Base-by-base conservation (phyloP, 2,888 invertebrate genomes). In the Automeris io region DNA sequence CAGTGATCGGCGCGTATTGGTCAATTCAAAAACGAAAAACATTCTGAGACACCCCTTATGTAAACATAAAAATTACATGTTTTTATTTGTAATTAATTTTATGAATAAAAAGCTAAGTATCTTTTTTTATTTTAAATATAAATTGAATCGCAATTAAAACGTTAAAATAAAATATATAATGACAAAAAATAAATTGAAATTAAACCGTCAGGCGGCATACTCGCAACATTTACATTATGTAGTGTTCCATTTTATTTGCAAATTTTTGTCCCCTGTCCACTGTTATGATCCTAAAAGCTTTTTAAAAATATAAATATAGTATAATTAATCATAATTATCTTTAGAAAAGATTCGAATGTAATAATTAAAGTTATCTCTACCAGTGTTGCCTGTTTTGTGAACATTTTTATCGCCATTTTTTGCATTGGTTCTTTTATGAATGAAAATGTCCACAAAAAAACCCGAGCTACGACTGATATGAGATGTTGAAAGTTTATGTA, bases 371-470 rank as follows among this genome's bases (percentile, higher is more conserved):
- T 50, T 52, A 52, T 43, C 53, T 45, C 44, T 41, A 35, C 49
- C 40, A 49, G 57, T 59, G 56, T 62, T 63, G 59, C 54, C 59
- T 57, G 56, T 59, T 61, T 57, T 56, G 61, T 60, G 61, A 58
- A 61, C 55, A 51, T 51, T 63, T 64, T 60, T 62, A 53, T 60
- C 59, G 44, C 43, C 40, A 52, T 40, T 37, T 8, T 31, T 12
- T 47, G 46, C 41, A 47, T 32, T 33, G 3, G 23, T 4, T 22
- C n/a, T 12, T 32, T 12, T 19, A 16, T 34, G 7, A 2, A 40
- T 26, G 47, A 47, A 52, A 58, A 40, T 47, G 57, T 57, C 54
- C 51, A 52, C 52, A 52, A 48, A 49, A n/a, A n/a, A 53, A 49
- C 38, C 43, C 46, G 47, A 49, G 39, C 42, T 45, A 47, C 47